These are phyloP conservation scores for Eurytoma californica DNA, from an alignment of 2,888 invertebrate species.

Conservation along the genomic window DNA sequence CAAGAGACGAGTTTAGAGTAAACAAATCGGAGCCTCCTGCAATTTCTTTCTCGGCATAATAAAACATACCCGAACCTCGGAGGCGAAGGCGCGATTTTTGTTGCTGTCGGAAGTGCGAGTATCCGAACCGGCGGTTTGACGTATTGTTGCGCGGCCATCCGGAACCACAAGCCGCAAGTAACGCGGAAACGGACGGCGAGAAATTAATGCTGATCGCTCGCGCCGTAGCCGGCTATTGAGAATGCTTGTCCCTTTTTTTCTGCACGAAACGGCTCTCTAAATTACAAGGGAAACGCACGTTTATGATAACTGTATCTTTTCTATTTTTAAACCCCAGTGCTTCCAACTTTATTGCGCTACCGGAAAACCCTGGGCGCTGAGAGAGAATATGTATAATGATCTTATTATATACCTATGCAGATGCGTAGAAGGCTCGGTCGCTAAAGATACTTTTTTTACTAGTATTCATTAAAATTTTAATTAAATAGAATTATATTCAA, in stretches of 20 bases:
- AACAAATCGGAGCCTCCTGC: too few species aligned
- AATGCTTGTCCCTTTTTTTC: constrained; percentile 18
- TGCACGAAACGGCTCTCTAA: constrained; percentile 36
- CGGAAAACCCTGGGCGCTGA: too few species aligned
- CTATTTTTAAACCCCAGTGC: background rate
- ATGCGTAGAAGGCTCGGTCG: too few species aligned
- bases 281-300: constrained; percentile 33
- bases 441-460: too few species aligned
- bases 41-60: background rate
- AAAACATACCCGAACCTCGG: too few species aligned
- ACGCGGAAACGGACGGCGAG: constrained; percentile 25
- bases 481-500: too few species aligned
- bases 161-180: constrained; percentile 23
- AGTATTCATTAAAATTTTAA: too few species aligned
- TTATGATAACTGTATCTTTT: constrained; percentile 36
- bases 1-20: too few species aligned
- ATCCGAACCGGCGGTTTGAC: constrained; percentile 1
- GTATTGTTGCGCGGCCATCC: constrained; percentile 5
- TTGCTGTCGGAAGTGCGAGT: background rate
- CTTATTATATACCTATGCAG: too few species aligned
- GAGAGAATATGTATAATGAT: too few species aligned
- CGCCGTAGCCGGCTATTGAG: constrained; percentile 32
- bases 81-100: background rate
- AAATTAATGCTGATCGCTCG: constrained; percentile 41
- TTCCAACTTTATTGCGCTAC: background rate